Conservation (phyloP, 2,797 vertebrate species). For the Ispidina picta region DNA sequence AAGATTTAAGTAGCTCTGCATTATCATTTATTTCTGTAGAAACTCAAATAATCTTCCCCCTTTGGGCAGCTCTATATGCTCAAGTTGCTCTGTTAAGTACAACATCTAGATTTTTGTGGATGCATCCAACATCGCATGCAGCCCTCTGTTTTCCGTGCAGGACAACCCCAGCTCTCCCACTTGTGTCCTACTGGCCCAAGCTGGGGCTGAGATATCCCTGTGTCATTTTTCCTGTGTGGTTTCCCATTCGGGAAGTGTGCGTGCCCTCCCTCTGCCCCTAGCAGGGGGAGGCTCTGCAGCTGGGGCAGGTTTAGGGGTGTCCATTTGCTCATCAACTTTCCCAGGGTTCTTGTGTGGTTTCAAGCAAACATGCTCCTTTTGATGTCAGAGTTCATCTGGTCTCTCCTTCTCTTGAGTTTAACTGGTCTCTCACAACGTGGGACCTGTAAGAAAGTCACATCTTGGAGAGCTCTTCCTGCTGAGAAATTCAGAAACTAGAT, state of each 20-base stretch:
- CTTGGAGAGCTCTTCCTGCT: background rate
- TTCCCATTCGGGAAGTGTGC: rapidly evolving
- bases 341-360: background rate
- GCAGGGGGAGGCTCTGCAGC: rapidly evolving
- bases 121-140: rapidly evolving
- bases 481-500: background rate
- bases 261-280: background rate
- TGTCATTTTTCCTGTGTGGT: background rate
- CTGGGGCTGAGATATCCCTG: background rate
- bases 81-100: rapidly evolving
- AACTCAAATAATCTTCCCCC: rapidly evolving
- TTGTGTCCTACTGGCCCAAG: rapidly evolving
- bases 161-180: background rate
- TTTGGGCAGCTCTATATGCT: rapidly evolving
- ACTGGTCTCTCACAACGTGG: background rate
- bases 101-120: background rate
- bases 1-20: background rate
- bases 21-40: background rate
- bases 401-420: background rate
- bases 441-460: background rate
- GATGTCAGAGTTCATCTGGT: background rate
- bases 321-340: rapidly evolving
- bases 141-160: background rate
- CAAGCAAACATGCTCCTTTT: rapidly evolving
- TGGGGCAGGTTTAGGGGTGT: background rate